Evolutionary conservation across 2,888 invertebrate genomes (phyloP).

Genomic region (Acanthosepion lycidas): DNA sequence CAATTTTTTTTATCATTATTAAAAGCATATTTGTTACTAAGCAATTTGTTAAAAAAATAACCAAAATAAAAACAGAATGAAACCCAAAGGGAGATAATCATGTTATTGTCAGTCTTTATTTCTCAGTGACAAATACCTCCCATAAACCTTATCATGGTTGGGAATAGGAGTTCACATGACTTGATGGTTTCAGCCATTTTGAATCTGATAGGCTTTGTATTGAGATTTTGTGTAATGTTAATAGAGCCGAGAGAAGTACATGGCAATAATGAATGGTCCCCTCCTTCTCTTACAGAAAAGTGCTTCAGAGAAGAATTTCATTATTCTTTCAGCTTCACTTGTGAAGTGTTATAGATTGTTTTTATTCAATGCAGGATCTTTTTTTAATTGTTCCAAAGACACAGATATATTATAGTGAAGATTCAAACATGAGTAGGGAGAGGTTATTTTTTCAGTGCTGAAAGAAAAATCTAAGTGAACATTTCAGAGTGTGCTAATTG

Average conservation of each 20-base stretch:
- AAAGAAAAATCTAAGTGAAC: not conserved
- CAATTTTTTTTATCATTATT: too few relatives aligned
- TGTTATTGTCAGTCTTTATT: too few relatives aligned
- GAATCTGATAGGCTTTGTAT: not conserved
- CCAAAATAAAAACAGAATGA: too few relatives aligned
- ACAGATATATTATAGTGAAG: not conserved
- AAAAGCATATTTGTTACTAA: too few relatives aligned
- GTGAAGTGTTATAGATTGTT: not conserved
- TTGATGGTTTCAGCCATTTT: not conserved
- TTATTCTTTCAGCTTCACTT: not conserved
- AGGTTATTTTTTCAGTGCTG: not conserved
- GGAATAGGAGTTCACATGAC: not conserved
- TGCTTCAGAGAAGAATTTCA: not conserved
- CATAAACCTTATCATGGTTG: not conserved
- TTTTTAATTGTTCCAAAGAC: not conserved
- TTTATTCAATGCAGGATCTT: slow-evolving; percentile 2
- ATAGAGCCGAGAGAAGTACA: not conserved
- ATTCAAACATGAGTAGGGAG: not conserved
- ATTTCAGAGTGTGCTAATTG: not conserved
- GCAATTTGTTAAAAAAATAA: too few relatives aligned
- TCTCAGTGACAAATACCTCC: not conserved
- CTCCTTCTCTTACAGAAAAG: not conserved
- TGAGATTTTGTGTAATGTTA: not conserved
- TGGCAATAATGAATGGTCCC: not conserved
- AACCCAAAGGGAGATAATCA: too few relatives aligned